Percentiles rank a stretch among this genome's conserved stretches.
phyloP scores from a whole-genome alignment of 2,797 vertebrate species.

The Garrulus glandarius region DNA sequence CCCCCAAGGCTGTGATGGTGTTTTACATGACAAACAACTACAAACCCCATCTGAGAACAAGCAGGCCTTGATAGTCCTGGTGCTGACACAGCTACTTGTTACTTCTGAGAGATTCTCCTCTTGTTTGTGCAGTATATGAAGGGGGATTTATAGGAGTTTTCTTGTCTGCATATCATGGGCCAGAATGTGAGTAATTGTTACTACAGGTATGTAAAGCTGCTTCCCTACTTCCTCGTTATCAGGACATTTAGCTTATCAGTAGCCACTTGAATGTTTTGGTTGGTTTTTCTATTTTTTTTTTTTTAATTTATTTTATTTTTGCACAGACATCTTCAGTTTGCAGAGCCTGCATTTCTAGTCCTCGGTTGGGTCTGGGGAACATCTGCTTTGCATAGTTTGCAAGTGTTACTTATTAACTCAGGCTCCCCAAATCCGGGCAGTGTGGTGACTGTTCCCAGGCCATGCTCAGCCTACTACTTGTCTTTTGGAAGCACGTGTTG shows the following conservation, averaged over 20 bases:
- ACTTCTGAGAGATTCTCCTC: neutral
- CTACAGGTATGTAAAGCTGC: neutral
- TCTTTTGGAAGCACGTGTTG: neutral
- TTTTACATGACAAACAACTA: neutral
- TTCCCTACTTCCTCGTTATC: neutral
- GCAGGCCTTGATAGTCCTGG: neutral
- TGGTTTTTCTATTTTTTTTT: neutral
- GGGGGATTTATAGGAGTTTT: neutral
- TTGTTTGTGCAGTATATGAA: rapidly evolving
- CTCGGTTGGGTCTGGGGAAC: neutral
- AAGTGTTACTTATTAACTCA: neutral
- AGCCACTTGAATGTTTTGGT: neutral
- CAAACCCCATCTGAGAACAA: neutral
- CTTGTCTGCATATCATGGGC: rapidly evolving
- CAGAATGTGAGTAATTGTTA: neutral
- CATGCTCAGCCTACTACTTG: neutral
- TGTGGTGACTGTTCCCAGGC: neutral
- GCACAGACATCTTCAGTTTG: neutral
- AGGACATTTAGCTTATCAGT: neutral
- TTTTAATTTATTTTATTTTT: neutral
- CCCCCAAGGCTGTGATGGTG: rapidly evolving
- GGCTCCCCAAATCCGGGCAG: neutral
- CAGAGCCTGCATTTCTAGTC: neutral
- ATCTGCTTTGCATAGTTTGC: neutral
- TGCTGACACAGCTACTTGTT: neutral